Percentiles rank a stretch among this genome's conserved stretches.
These are phyloP conservation scores for Cynoglossus semilaevis DNA, from an alignment of 2,113 vertebrate species.

Conservation along the genomic window DNA sequence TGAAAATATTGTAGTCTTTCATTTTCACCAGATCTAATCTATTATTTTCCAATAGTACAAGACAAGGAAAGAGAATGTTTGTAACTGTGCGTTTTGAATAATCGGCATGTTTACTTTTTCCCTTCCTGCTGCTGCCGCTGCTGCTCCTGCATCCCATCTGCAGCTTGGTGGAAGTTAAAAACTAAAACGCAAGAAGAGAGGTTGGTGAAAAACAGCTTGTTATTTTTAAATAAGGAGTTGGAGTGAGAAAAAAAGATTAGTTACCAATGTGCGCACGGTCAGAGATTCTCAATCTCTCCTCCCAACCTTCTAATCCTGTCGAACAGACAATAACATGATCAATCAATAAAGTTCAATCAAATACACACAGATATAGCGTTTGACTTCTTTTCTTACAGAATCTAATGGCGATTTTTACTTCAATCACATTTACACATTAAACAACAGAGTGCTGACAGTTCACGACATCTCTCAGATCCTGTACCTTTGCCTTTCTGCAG, in stretches of 20 bases:
- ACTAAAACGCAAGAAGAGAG: conserved; percentile 56
- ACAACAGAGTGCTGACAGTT: too few species aligned
- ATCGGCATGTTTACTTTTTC: conserved; percentile 71
- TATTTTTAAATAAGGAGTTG: neutral
- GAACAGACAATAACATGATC: neutral
- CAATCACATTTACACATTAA: too few species aligned
- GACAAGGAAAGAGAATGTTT: too few species aligned
- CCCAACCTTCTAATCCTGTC: conserved; percentile 80
- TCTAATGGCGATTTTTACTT: too few species aligned
- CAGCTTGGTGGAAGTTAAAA: conserved; percentile 83
- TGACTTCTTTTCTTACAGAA: neutral
- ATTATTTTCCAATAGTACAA: too few species aligned
- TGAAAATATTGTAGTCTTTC: too few species aligned
- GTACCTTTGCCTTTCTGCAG: conserved; percentile 78
- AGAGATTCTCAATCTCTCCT: conserved; percentile 80
- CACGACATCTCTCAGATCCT: neutral
- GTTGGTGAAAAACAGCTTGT: neutral
- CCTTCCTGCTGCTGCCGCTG: conserved; percentile 80
- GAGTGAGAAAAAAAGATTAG: neutral
- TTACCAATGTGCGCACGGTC: conserved; percentile 82
- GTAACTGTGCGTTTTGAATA: neutral
- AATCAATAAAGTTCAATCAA: neutral
- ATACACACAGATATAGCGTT: too few species aligned
- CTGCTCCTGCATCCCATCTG: conserved; percentile 80
- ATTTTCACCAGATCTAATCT: too few species aligned